A percentile compares a stretch with the other conserved stretches of the same genome.
Evolutionary conservation across 2,888 invertebrate genomes (phyloP).

Genomic region (Psococerastis gibbosa): DNA sequence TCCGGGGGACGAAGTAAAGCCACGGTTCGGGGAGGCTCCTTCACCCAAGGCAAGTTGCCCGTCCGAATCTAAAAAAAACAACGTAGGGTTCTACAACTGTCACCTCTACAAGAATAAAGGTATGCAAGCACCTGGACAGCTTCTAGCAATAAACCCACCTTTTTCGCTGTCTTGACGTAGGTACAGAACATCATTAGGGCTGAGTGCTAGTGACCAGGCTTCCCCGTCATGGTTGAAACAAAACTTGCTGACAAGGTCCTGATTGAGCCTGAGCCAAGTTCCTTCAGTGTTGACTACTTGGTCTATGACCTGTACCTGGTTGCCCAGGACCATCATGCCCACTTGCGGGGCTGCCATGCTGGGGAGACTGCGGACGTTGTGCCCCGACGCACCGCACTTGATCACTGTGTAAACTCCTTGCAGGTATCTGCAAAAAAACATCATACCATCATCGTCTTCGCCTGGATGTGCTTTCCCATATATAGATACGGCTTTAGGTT

Average conservation of each 20-base stretch:
- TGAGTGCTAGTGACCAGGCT: constrained; percentile 51
- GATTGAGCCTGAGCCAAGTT: constrained; percentile 44
- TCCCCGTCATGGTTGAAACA: constrained; percentile 46
- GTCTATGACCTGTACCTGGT: constrained; percentile 40
- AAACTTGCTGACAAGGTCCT: constrained; percentile 38
- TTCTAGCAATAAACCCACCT: too few relatives aligned
- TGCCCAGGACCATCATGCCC: constrained; percentile 47
- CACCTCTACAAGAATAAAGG: too few relatives aligned
- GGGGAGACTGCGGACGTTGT: constrained; percentile 48
- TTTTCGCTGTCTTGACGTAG: constrained; percentile 35
- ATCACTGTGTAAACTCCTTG: constrained; percentile 39
- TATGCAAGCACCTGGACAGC: too few relatives aligned
- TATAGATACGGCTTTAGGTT: too few relatives aligned
- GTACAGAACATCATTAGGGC: constrained; percentile 41
- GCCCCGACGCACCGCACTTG: constrained; percentile 56
- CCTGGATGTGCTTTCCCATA: too few relatives aligned
- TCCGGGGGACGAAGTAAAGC: constrained; percentile 30
- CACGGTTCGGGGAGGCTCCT: constrained; percentile 24
- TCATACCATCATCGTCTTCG: too few relatives aligned
- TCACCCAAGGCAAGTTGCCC: too few relatives aligned
- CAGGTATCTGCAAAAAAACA: constrained; percentile 2
- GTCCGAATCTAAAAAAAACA: too few relatives aligned
- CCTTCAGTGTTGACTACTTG: constrained; percentile 41
- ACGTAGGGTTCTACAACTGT: too few relatives aligned
- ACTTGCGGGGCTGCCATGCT: constrained; percentile 47